Evolutionary conservation across 1,140 invertebrate species (phyloP), one percentile per base, ranked within the genome.

Genomic region (Polyergus mexicanus): DNA sequence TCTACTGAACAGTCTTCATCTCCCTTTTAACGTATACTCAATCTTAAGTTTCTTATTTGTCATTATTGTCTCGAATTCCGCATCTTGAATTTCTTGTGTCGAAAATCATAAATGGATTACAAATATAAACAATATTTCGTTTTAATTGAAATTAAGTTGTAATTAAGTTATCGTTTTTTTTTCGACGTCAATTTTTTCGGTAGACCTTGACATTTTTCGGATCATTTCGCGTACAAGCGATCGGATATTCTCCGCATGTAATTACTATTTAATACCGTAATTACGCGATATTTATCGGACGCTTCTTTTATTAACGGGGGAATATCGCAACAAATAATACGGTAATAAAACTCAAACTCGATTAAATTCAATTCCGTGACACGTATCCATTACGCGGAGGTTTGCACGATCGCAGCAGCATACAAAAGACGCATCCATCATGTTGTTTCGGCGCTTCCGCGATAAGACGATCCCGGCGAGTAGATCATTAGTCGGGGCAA

Each of bases 391-490:
- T 71, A 83, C 16, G 38, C 3, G 10, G 19, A 35, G 44, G 4
- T 47, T 47, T 47, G 1, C 6, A 19, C 47, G 65, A 60, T 44
- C 11, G 47, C 51, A 25, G 4, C 5, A 25, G 35, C 25, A 3
- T 54, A 76, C 74, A 11, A 78, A 54, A 66, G 63, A 56, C 41
- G 44, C 62, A 80, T 80, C 44, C 63, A 56, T 80, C 76, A 80
- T 69, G 76, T 51, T 51, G 47, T 68, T 80, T 69, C 63, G 68
- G n/a, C 19, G 74, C 58, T 65, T 44, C 38, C 44, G 76, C 44
- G 63, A 68, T 54, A 78, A 80, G 10, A 41, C 44, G 32, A 32
- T 47, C 41, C 28, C 25, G 19, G 28, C 47, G 60, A 16, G 25
- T 47, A 11, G 44, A 47, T 47, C 13, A 47, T 47, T 47, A 19